Percentiles rank a stretch among this genome's conserved stretches.
phyloP scores from a whole-genome alignment of 2,113 vertebrate genomes.

The Glaucidium brasilianum region DNA sequence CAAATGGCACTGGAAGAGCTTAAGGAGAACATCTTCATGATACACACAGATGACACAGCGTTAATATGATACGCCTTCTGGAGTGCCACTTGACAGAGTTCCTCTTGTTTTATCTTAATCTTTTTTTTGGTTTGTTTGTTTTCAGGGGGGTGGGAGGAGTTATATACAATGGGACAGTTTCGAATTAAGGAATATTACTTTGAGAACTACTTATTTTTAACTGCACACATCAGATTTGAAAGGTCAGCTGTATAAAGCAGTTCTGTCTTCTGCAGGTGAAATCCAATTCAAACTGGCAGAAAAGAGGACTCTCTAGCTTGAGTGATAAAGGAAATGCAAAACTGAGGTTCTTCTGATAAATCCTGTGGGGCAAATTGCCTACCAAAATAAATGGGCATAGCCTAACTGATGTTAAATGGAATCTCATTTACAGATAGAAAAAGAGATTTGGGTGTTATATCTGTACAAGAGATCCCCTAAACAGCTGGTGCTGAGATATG shows the following conservation, averaged over 20 bases:
- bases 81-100: neutral
- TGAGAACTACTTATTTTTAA: neutral
- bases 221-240: neutral
- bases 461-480: neutral
- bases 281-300: neutral
- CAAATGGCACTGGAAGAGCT: neutral
- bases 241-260: neutral
- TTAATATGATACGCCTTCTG: neutral
- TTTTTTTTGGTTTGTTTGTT: neutral
- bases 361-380: neutral
- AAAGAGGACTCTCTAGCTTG: neutral
- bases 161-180: neutral
- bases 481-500: neutral
- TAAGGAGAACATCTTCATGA: neutral
- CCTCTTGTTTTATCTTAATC: neutral
- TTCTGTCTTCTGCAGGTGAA: neutral
- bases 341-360: neutral
- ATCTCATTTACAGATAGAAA: neutral
- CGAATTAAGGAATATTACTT: neutral
- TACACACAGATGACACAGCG: neutral
- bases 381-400: neutral
- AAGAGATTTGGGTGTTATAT: neutral
- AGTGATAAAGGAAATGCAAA: neutral
- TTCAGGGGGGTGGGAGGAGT: neutral
- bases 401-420: neutral